Conservation (phyloP, 1,140 invertebrate species). For the Saccostrea cuccullata region DNA sequence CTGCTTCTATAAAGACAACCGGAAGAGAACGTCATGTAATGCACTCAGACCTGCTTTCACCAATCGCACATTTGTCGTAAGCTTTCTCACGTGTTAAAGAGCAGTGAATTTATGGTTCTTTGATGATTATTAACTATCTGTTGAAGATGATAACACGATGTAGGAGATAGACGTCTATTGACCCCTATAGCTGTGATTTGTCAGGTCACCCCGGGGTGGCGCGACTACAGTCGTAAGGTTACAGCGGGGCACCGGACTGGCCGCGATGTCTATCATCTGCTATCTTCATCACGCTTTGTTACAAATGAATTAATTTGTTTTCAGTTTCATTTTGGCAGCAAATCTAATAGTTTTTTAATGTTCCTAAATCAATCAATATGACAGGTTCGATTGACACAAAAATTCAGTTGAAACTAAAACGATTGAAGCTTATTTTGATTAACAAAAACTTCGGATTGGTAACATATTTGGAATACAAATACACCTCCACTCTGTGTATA, state of each 20-base stretch:
- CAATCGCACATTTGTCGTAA: not conserved
- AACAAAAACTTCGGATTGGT: not conserved
- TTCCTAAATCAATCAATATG: not conserved
- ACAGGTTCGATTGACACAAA: not conserved
- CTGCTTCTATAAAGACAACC: not conserved
- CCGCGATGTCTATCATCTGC: not conserved
- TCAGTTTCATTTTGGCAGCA: not conserved
- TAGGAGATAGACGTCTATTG: not conserved
- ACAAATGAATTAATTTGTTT: not conserved
- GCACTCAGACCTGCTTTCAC: not conserved
- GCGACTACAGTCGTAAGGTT: not conserved
- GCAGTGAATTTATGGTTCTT: not conserved
- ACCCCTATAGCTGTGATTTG: not conserved
- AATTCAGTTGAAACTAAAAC: not conserved
- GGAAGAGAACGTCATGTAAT: not conserved
- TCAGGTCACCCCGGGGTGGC: constrained; percentile 8
- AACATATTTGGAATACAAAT: not conserved
- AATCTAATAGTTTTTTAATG: not conserved
- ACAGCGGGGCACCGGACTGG: not conserved
- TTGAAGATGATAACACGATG: not conserved
- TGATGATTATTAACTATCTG: not conserved
- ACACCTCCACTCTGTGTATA: not conserved
- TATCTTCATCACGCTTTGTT: not conserved
- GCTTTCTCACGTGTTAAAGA: not conserved
- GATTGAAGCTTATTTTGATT: not conserved